Evolutionary conservation across 1,140 invertebrate genomes (phyloP), one percentile per base, ranked within the genome.

Genomic region (Papilio polytes): DNA sequence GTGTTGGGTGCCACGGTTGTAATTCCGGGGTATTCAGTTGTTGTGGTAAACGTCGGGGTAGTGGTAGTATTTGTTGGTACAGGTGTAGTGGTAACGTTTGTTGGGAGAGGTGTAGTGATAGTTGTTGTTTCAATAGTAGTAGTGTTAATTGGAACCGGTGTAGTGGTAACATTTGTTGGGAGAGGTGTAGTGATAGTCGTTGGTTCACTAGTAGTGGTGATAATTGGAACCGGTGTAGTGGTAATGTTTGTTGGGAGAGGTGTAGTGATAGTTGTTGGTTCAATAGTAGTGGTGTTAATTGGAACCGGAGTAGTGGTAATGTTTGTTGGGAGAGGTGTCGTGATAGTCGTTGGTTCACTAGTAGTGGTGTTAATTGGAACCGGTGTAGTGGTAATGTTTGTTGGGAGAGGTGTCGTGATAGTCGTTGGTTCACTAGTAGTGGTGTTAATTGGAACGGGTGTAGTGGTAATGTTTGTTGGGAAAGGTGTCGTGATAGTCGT

Each of bases 171-270:
- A n/a, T n/a, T n/a, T n/a, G n/a, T n/a, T n/a, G n/a, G 63, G 31
- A 26, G 12, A 3, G 4, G 31, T 26, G 63, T 66, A 13, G 63
- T 66, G 13, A 26, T 26, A 13, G 22, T 66, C 3, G 59, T 41
- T 12, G 70, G 44, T 2, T 78, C 77, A 18, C 82, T 80, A 53
- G 78, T 81, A 12, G 74, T 66, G 41, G 80, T 78, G 13, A 76
- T 26, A 1, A 73, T 22, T 9, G 81, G 22, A 0, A 82, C 20
- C 1, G 48, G 48, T 3, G 48, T 51, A n/a, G 53, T 53, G 6
- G 51, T 53, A 1, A 15, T 51, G 13, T 51, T 51, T 13, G 48
- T 51, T 15, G 85, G 80, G 36, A 81, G 15, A 31, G 66, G 20
- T 12, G 48, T 13, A n/a, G n/a, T n/a, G n/a, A n/a, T n/a, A n/a